Percentiles rank a stretch among this genome's conserved stretches.
phyloP scores from a whole-genome alignment of 1,140 invertebrate species.

The Octopus sinensis region DNA sequence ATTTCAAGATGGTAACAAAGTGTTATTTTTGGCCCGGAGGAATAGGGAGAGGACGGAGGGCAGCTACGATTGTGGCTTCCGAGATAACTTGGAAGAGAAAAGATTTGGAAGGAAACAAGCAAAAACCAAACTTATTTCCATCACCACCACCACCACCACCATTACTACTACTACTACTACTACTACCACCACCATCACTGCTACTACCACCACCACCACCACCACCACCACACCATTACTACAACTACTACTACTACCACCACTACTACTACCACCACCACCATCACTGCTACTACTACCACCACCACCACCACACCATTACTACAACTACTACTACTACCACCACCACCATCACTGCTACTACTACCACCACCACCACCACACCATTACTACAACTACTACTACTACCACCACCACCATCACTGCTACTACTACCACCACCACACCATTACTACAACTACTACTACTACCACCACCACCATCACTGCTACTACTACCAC shows the following conservation, averaged over 20 bases:
- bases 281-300: not conserved
- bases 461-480: not conserved
- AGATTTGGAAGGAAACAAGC: no score
- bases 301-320: no score
- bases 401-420: not conserved
- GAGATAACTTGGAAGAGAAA: no score
- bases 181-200: constrained; percentile 17
- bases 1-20: no score
- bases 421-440: not conserved
- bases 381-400: not conserved
- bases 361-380: constrained; percentile 4
- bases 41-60: no score
- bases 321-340: no score
- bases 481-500: constrained; percentile 8
- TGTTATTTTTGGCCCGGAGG: no score
- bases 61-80: no score
- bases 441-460: no score
- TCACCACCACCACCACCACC: constrained; percentile 1
- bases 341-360: constrained; percentile 6
- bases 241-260: constrained; percentile 11
- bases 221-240: no score
- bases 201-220: constrained; percentile 15
- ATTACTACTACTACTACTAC: not conserved
- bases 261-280: not conserved
- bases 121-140: no score